Percentiles rank a stretch among this genome's conserved stretches.
These are phyloP conservation scores for Strigamia crassipes DNA, from an alignment of 2,888 invertebrate genomes.

Conservation along the genomic window DNA sequence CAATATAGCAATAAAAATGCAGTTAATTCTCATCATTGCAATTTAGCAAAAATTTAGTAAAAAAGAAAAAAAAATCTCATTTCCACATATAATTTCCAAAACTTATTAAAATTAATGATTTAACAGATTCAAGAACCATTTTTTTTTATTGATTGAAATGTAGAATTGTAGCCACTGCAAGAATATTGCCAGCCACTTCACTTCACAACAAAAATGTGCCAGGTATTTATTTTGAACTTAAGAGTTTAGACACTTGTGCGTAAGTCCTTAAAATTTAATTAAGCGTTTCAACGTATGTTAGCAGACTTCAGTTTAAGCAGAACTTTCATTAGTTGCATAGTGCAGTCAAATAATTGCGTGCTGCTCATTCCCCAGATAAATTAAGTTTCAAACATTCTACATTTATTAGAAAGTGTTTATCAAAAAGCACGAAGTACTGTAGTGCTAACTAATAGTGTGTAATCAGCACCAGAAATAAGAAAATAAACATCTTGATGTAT, in stretches of 20 bases:
- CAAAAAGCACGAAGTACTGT: neutral
- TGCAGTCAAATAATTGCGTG: neutral
- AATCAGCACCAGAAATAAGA: no score
- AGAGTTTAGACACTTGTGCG: neutral
- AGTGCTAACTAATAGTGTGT: neutral
- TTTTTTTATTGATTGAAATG: no score
- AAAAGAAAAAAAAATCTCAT: neutral
- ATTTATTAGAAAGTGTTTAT: neutral
- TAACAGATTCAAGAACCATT: neutral
- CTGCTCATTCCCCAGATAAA: neutral
- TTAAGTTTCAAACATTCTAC: neutral
- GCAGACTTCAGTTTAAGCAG: neutral
- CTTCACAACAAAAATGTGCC: no score
- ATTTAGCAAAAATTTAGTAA: neutral
- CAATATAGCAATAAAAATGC: neutral
- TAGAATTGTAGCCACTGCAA: no score
- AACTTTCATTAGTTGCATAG: neutral
- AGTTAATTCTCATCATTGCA: neutral
- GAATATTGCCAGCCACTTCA: no score
- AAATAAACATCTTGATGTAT: no score
- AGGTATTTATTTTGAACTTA: neutral
- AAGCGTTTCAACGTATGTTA: neutral
- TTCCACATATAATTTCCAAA: neutral
- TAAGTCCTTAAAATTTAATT: constrained; percentile 9
- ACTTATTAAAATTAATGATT: neutral